These are phyloP conservation scores for Tympanoctomys barrerae DNA, from an alignment of 2,797 vertebrate species.

Conservation along the genomic window DNA sequence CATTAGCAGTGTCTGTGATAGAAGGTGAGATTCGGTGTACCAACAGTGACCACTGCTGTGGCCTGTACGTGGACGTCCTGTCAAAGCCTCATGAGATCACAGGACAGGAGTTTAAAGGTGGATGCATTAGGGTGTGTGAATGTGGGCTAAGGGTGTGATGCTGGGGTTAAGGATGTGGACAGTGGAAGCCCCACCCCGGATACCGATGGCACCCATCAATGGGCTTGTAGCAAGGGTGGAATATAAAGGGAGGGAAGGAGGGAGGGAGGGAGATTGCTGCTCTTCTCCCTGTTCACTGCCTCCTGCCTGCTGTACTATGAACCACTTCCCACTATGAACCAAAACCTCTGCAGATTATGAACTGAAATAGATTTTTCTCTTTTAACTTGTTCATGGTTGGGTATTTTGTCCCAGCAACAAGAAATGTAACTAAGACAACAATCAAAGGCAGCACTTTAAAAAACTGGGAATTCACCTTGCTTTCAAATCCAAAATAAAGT, in stretches of 20 bases:
- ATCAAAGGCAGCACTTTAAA: neutral
- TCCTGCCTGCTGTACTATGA: neutral
- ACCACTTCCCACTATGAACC: neutral
- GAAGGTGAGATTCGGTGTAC: neutral
- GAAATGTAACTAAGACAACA: neutral
- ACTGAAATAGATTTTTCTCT: neutral
- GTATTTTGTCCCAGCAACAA: neutral
- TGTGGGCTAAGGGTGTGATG: neutral
- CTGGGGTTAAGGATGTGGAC: neutral
- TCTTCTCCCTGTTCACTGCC: neutral
- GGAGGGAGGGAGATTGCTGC: neutral
- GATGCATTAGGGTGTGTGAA: neutral
- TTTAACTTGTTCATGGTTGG: neutral
- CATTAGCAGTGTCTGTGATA: neutral
- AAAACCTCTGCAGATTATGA: neutral
- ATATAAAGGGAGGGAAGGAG: neutral
- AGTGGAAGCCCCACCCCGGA: no score
- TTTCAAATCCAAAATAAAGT: constrained; percentile 27
- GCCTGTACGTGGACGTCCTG: neutral
- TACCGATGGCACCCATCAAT: no score
- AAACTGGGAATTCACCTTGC: neutral
- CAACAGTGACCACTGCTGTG: neutral
- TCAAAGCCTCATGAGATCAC: neutral
- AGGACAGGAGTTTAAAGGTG: neutral
- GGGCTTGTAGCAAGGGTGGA: neutral